Evolutionary conservation across 2,888 invertebrate species (phyloP), one percentile per base, ranked within the genome.

Genomic region (Dinocampus coccinellae): DNA sequence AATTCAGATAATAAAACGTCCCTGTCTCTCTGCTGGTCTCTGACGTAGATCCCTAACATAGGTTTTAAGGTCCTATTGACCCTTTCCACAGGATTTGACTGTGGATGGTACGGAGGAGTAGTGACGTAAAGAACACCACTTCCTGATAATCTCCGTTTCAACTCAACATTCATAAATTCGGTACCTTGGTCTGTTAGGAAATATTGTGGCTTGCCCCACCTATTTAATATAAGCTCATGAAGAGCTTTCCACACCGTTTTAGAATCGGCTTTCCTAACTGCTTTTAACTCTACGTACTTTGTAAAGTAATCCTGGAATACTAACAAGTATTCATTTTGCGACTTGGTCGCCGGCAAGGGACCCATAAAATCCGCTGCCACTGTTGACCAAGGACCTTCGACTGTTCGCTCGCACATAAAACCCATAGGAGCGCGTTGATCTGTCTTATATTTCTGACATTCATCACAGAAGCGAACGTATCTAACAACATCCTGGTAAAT

Each of bases 361-460:
- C 39, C 61, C 22, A 61, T 61, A 6, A 61, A 11, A 11, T 61
- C 39, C 4, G 20, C 61, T 22, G 61, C 61, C 2, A 61, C 61
- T 20, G 24, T 61, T 4, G 61, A 16, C 39, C 61, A 61, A 10
- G 61, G 61, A 11, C 39, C 61, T 16, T 24, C 13, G 1, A 24
- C 11, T 3, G 24, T 20, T 20, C 36, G 6, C 20, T 61, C 61
- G 7, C 61, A 7, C 61, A 61, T 61, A 13, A 61, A 7, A 22
- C 61, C 61, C 10, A 6, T 9, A 1, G 36, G 61, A 4, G 4
- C 11, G 3, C 9, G 24, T 36, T 34, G 39, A 13, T 13, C 0
- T 20, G 36, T 1, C 13, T 61, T 39, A 11, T 39, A 61, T 36
- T 22, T 6, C 24, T 61, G 61, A 24, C 61, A 61, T 13, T 61